Evolutionary conservation across 1,140 invertebrate species (phyloP), one percentile per base, ranked within the genome.

Genomic region (Cotesia chilonis): DNA sequence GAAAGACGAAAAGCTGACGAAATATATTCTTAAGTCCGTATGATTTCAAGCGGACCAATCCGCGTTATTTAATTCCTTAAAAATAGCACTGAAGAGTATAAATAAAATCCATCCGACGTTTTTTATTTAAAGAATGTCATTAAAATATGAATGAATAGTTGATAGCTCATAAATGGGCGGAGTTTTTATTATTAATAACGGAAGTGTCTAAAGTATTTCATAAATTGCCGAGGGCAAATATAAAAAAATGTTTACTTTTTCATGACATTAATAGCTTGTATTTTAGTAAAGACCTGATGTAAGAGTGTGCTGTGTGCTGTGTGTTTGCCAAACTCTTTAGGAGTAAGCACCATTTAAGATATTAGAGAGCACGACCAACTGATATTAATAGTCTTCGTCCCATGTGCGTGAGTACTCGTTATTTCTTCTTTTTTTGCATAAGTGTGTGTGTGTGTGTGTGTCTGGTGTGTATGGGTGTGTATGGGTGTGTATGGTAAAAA

Each of bases 291-390:
- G 37, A 37, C 14, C 35, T 63, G 60, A 63, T 38, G 37, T 63
- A 63, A 63, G 35, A 63, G 60, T 63, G 60, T 63, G 35, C 10
- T 59, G 7, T 7, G n/a, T 17, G 12, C 12, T 10, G 14, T 59
- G 17, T 59, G 57, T 59, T 59, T 59, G 57, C 57, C 57, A 63
- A 63, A 37, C 60, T 63, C 60, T 63, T 63, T 63, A 38, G 37
- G 36, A 47, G 41, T 47, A 28, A n/a, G 35, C 60, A 38, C 60
- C 60, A 63, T 63, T 63, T 37, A 12, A 37, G 37, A 63, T 63
- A 63, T 63, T 63, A 63, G 60, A 63, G 60, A 63, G 41, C 41
- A 38, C 35, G 37, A 38, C 10, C 35, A 38, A 63, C 35, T 63
- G 28, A 37, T 63, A 63, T 63, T 63, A 63, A 63, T 63, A 63